Percentiles rank a stretch among this genome's conserved stretches.
Conservation (phyloP, 2,888 invertebrate genomes). For the Lithosia quadra region DNA sequence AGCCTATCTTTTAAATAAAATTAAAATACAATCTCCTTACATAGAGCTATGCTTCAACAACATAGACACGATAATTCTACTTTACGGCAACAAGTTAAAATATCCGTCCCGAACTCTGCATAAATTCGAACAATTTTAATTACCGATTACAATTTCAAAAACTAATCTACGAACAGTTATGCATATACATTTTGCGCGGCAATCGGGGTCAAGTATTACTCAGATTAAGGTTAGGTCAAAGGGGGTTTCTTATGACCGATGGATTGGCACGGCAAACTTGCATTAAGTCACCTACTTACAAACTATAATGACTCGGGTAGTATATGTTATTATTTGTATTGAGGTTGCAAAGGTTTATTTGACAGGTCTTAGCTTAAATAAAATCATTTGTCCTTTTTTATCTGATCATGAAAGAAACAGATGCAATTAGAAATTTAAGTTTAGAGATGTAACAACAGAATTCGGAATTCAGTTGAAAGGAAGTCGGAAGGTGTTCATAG, state of each 20-base stretch:
- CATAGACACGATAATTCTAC: too few species aligned
- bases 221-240: slow-evolving; percentile 62
- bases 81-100: background rate
- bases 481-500: too few species aligned
- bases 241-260: slow-evolving; percentile 52
- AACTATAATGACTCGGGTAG: slow-evolving; percentile 47
- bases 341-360: slow-evolving; percentile 22
- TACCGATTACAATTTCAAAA: slow-evolving; percentile 22
- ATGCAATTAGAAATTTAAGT: too few species aligned
- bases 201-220: slow-evolving; percentile 60
- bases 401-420: too few species aligned
- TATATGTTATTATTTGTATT: slow-evolving; percentile 36
- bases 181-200: slow-evolving; percentile 20
- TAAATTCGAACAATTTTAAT: slow-evolving; percentile 8
- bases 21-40: too few species aligned
- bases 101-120: background rate
- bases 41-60: too few species aligned
- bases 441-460: too few species aligned
- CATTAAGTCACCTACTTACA: slow-evolving; percentile 68
- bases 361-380: too few species aligned
- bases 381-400: too few species aligned
- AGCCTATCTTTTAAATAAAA: too few species aligned
- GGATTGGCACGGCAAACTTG: slow-evolving; percentile 80
- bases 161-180: slow-evolving; percentile 34
- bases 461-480: too few species aligned